Evolutionary conservation across 2,797 vertebrate species (phyloP).

Genomic region (Tadarida brasiliensis): DNA sequence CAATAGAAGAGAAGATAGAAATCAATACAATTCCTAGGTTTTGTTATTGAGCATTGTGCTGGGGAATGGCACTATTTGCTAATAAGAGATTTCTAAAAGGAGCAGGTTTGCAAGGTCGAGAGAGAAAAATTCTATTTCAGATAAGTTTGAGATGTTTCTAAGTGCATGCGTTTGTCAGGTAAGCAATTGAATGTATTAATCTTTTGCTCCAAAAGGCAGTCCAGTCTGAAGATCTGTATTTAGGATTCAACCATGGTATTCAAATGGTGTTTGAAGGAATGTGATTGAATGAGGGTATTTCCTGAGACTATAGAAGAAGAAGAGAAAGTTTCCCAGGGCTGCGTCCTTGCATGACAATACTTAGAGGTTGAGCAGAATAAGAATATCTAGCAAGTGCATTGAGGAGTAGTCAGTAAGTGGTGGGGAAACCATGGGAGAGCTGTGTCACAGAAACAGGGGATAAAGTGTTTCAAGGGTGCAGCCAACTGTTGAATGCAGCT

Average conservation of each 20-base stretch:
- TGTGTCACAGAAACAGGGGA: background rate
- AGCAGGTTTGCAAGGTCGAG: background rate
- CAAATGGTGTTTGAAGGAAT: background rate
- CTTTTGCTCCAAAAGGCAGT: background rate
- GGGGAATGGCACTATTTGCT: background rate
- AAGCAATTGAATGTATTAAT: background rate
- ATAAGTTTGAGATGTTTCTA: background rate
- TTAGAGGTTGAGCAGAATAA: background rate
- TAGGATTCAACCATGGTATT: background rate
- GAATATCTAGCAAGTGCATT: background rate
- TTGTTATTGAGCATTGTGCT: background rate
- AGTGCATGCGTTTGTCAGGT: background rate
- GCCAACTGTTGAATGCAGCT: background rate
- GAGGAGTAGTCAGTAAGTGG: background rate
- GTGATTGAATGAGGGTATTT: background rate
- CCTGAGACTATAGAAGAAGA: background rate
- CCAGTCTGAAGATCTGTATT: background rate
- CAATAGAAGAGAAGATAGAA: background rate
- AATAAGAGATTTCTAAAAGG: background rate
- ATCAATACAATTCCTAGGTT: background rate
- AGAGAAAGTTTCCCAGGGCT: background rate
- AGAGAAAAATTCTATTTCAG: background rate
- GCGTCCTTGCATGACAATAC: background rate
- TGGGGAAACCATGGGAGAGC: background rate
- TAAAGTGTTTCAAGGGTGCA: background rate